Base-by-base conservation (phyloP, 2,888 invertebrate species). In the Sinohyriopsis cumingii region DNA sequence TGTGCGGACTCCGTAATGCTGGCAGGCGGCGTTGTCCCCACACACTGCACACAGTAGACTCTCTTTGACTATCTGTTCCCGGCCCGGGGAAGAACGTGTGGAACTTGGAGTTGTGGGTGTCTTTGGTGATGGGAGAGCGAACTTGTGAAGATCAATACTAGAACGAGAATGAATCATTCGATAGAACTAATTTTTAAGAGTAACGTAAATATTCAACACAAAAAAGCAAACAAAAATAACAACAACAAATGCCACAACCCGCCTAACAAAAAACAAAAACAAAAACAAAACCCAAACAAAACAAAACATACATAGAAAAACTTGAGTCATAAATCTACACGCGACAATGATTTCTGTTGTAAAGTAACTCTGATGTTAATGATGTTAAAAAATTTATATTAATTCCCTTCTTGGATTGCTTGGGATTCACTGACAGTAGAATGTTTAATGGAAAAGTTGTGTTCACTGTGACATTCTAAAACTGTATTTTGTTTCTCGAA, bases 21-120 rank as follows among this genome's bases (percentile, higher is more conserved):
- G 98, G 87, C 99, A 99, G 53, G 98, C 97, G 0, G 99, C 99
- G 20, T 96, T 97, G 90, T 99, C 99, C 0, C 98, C 99, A 88
- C 99, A 99, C 5, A 99, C 99, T 19, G 98, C 99, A 89, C 99
- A 99, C 65, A 97, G 91, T 89, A 97, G 91, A 64, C 87, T 84
- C 65, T 88, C 87, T 68, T 87, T 87, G 73, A 82, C 80, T 25
- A 82, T 75, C 25, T 79, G 78, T 61, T 89, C 86, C 7, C 83
- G 74, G 2, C 82, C 84, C 54, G 88, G 87, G 9, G 87, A 85
- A 3, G 88, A 88, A 24, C 88, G 79, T 5, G 85, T 84, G 7
- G 88, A 84, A 56, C 81, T 82, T 5, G 89, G 87, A 5, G 87
- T 87, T 56, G 88, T 85, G 6, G 89, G 88, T 1, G 89, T 89